Evolutionary conservation across 2,113 vertebrate species (phyloP).

Genomic region (Diphyllodes magnificus): DNA sequence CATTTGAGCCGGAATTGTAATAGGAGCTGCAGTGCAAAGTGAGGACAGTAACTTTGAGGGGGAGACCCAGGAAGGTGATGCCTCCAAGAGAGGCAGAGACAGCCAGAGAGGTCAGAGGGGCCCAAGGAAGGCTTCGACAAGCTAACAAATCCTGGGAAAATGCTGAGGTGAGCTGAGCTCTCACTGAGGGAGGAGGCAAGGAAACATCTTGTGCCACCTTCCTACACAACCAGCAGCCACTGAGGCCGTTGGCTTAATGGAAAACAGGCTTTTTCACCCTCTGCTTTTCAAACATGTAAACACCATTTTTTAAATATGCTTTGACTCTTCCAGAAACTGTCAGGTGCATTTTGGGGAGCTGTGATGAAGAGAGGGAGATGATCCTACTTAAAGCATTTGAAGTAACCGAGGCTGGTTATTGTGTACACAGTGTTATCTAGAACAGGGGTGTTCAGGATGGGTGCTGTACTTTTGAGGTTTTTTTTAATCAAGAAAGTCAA

Average conservation of each 20-base stretch:
- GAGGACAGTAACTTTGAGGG: background rate
- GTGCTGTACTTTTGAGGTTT: background rate
- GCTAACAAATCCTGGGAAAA: background rate
- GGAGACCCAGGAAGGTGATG: background rate
- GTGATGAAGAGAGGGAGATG: background rate
- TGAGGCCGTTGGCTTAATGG: background rate
- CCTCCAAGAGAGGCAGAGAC: background rate
- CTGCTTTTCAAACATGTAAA: background rate
- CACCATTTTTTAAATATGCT: background rate
- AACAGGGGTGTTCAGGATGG: background rate
- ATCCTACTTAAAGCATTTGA: background rate
- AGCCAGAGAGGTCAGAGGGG: background rate
- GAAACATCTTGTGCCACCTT: background rate
- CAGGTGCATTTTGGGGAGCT: background rate
- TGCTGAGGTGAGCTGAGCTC: background rate
- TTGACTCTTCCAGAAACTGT: background rate
- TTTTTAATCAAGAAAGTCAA: background rate
- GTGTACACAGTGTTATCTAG: background rate
- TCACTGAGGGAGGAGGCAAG: background rate
- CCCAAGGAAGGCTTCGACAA: background rate
- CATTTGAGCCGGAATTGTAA: background rate
- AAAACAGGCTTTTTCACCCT: constrained; percentile 14
- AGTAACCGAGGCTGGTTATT: background rate
- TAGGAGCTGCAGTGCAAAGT: background rate
- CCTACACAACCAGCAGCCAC: background rate